Evolutionary conservation across 23 tunicate species (phyloP), one percentile per base, ranked within the genome.

Genomic region (Phallusia fumigata): DNA sequence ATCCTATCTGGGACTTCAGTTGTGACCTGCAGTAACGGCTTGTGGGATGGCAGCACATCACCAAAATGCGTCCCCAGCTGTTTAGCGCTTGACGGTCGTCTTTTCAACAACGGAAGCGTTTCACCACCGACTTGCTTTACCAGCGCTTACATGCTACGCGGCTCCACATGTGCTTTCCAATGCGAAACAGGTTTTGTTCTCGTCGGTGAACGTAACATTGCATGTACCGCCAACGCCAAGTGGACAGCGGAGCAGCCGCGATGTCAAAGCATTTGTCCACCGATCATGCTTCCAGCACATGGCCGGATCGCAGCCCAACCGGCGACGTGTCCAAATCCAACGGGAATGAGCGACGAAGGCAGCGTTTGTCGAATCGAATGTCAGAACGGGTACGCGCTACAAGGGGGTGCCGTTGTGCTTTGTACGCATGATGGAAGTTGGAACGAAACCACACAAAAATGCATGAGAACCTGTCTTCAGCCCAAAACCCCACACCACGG

Each of bases 191-290:
- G 45, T 0, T 76, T 31, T 28, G 44, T 8, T 3, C 72, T 79
- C 10, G 49, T 73, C 32, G 89, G 89, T 0, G 89, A 86, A 69
- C 45, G 40, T 6, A 53, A 79, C 31, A 35, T 75, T 18, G 84
- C 82, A 36, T 86, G 89, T 47, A 19, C 72, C 0, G 73, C 26
- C 36, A 78, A 53, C 0, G 89, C 84, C 28, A 28, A 52, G 18
- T 86, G 89, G 89, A 86, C 77, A 19, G n/a, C 21, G 47, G 30
- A 73, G 8, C 73, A 31, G 50, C 89, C 89, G 13, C 73, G 36
- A 3, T 86, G 89, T 35, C 35, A 53, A 32, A 64, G 52, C 32
- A 32, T 22, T 15, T 86, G 89, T 47, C 64, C 72, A 6, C 79
- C 78, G 11, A n/a, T 86, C 2, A 65, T 36, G 33, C 35, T 84